A percentile compares a stretch with the other conserved stretches of the same genome.
Evolutionary conservation across 2,113 vertebrate genomes (phyloP).

Genomic region (Rhabdornis inornatus): DNA sequence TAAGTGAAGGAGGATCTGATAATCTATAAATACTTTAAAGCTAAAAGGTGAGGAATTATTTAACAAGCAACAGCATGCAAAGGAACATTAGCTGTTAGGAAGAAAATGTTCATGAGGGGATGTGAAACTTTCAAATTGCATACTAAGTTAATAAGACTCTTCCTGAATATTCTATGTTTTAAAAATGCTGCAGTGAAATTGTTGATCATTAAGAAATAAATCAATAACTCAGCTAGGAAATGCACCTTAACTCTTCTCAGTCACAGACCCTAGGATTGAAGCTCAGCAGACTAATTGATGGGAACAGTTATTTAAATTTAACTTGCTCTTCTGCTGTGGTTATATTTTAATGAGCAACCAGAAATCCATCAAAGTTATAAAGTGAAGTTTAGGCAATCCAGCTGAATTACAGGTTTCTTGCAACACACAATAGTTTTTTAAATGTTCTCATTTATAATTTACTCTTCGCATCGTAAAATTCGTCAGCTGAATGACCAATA

Average conservation of each 20-base stretch:
- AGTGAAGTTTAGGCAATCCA: background rate
- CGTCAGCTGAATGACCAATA: background rate
- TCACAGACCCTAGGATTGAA: background rate
- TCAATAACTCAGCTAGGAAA: constrained; percentile 2
- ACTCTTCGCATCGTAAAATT: background rate
- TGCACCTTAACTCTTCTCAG: background rate
- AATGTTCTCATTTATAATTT: constrained; percentile 1
- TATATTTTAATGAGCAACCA: constrained; percentile 28
- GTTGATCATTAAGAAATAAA: constrained; percentile 22
- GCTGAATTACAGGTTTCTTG: background rate
- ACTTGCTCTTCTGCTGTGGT: background rate
- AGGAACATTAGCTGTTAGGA: constrained; percentile 52
- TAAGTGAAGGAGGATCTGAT: constrained; percentile 63
- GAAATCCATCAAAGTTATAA: background rate
- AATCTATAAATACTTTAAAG: constrained; percentile 66
- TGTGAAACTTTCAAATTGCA: constrained; percentile 43
- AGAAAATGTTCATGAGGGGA: constrained; percentile 35
- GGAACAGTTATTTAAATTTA: constrained; percentile 18
- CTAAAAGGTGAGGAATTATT: constrained; percentile 68
- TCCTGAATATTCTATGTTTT: constrained; percentile 46
- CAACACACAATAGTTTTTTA: background rate
- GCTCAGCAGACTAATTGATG: background rate
- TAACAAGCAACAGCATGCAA: constrained; percentile 56
- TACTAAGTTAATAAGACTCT: constrained; percentile 18
- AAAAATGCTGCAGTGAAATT: background rate